A percentile compares a stretch with the other conserved stretches of the same genome.
These are phyloP conservation scores for Platynereis dumerilii DNA, from an alignment of 2,888 invertebrate genomes.

Conservation along the genomic window DNA sequence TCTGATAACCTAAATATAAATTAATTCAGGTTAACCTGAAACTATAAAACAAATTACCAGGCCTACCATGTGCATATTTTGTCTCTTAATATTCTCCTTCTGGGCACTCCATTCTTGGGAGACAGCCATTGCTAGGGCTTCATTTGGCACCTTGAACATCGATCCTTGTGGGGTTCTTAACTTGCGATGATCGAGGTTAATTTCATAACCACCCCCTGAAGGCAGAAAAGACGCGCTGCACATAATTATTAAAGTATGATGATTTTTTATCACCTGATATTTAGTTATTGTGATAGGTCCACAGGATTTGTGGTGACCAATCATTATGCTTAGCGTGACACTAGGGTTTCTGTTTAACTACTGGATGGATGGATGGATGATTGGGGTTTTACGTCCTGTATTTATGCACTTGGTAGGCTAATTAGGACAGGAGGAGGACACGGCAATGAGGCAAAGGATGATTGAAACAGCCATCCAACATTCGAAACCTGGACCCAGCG, in stretches of 20 bases:
- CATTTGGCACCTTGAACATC: constrained; percentile 78
- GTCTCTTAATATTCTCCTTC: constrained; percentile 75
- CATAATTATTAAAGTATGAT: neutral
- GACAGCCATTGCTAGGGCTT: constrained; percentile 88
- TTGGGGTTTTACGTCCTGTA: too few species aligned
- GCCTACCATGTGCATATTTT: constrained; percentile 91
- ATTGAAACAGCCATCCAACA: too few species aligned
- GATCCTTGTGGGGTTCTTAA: constrained; percentile 88
- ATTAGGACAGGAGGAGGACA: too few species aligned
- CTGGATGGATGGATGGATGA: too few species aligned
- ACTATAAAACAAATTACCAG: too few species aligned
- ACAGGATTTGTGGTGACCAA: constrained; percentile 3
- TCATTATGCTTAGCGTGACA: neutral
- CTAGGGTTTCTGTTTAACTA: neutral
- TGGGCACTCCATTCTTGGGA: constrained; percentile 95
- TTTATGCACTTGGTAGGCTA: too few species aligned
- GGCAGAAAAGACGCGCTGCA: constrained; percentile 9
- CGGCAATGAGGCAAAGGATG: too few species aligned
- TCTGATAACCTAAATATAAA: too few species aligned
- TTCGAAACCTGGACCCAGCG: too few species aligned
- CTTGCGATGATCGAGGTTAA: constrained; percentile 86
- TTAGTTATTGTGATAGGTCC: neutral
- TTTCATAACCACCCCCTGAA: constrained; percentile 68
- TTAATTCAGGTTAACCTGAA: too few species aligned
- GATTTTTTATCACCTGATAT: too few species aligned